These are phyloP conservation scores for Actinostola sp. DNA, from an alignment of 92 coral and sea anemone genomes.

Conservation along the genomic window DNA sequence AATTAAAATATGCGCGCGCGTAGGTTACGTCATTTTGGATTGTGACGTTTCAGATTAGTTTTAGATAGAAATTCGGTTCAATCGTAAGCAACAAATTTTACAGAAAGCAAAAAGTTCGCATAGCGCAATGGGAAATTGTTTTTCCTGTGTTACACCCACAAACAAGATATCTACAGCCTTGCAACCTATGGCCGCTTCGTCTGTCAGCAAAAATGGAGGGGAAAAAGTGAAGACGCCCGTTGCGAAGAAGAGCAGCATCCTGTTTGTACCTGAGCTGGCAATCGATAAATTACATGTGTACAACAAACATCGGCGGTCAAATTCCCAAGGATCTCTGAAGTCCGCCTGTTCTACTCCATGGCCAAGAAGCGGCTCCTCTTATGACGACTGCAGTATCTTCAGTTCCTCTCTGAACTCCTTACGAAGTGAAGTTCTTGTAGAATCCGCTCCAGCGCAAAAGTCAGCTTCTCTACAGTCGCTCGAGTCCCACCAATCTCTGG, in stretches of 20 bases:
- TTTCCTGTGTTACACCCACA: not conserved
- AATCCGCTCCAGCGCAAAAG: no score
- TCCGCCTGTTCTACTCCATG: not conserved
- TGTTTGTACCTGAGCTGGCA: no score
- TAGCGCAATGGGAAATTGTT: conserved; percentile 6
- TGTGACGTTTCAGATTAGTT: no score
- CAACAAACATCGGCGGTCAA: not conserved
- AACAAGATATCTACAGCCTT: conserved; percentile 2
- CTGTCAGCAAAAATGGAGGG: not conserved
- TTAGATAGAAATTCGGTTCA: no score
- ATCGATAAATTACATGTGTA: no score
- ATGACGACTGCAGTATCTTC: not conserved
- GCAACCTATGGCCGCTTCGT: not conserved
- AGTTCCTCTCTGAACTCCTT: not conserved
- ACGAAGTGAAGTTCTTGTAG: not conserved
- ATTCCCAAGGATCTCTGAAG: not conserved
- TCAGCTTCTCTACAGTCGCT: not conserved
- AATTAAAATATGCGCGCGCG: no score
- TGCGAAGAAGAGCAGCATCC: no score
- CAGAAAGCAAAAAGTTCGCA: not conserved
- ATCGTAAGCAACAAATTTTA: not conserved
- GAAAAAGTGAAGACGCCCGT: not conserved
- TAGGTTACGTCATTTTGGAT: not conserved
- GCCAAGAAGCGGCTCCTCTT: conserved; percentile 10
- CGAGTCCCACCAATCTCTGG: no score